Evolutionary conservation across 2,888 invertebrate species (phyloP).

Genomic region (Branchipolynoe longqiensis): DNA sequence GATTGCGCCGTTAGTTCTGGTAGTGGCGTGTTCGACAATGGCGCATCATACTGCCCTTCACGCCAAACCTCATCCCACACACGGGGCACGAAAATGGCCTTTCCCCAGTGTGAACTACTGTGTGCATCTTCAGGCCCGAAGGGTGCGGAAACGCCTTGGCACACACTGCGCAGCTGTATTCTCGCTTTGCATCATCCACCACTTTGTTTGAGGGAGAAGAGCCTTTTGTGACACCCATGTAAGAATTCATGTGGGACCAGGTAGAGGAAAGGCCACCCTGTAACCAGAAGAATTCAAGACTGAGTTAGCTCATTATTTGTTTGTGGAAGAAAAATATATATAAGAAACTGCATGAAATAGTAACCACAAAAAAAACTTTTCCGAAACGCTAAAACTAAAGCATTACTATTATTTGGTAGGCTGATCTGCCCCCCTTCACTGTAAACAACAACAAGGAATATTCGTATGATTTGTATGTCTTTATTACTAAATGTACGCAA

Average conservation of each 20-base stretch:
- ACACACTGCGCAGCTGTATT: background rate
- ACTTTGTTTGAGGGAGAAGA: background rate
- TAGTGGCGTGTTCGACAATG: background rate
- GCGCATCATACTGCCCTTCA: slow-evolving; percentile 16
- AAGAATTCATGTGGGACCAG: background rate
- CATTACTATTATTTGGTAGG: no score
- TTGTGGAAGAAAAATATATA: no score
- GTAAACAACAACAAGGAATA: no score
- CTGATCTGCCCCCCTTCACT: no score
- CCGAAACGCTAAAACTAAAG: no score
- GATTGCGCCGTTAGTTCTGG: no score
- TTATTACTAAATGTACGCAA: no score
- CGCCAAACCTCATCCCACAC: background rate
- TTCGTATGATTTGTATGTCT: no score
- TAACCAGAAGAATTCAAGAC: slow-evolving; percentile 8
- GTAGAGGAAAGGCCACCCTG: background rate
- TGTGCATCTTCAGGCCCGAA: background rate
- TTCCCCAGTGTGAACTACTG: background rate
- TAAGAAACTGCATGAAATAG: no score
- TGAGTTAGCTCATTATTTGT: no score
- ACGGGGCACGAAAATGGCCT: background rate
- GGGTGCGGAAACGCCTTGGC: background rate
- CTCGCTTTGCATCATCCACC: background rate
- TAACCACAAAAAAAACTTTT: no score
- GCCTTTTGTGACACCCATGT: background rate